Percentiles rank a stretch among this genome's conserved stretches.
These are phyloP conservation scores for Sesia bembeciformis DNA, from an alignment of 2,888 invertebrate species.

Conservation along the genomic window DNA sequence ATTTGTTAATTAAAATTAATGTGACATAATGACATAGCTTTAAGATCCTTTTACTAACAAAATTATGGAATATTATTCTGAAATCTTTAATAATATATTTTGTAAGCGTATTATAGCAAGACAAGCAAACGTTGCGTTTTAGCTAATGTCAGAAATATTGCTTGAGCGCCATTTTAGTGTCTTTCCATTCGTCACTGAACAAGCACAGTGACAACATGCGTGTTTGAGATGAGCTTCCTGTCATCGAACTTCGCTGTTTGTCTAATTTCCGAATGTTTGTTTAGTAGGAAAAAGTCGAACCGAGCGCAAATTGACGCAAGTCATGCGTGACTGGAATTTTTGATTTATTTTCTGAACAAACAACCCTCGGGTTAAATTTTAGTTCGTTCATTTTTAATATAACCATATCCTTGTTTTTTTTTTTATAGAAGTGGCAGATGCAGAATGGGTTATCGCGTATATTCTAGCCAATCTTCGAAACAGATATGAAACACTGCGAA, in stretches of 20 bases:
- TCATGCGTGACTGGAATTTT: slow-evolving; percentile 29
- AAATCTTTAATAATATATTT: no score
- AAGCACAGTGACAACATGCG: slow-evolving; percentile 14
- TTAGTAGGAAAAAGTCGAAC: slow-evolving; percentile 32
- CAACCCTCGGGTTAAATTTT: background rate
- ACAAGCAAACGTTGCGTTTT: no score
- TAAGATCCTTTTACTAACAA: no score
- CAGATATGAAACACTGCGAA: no score
- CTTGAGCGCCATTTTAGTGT: background rate
- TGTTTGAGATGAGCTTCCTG: slow-evolving; percentile 37
- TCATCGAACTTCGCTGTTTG: slow-evolving; percentile 35
- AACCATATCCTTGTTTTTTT: no score
- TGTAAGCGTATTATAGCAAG: no score
- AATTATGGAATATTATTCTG: no score
- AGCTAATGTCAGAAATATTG: background rate
- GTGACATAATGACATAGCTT: no score
- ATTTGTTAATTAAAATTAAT: no score
- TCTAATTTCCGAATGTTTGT: slow-evolving; percentile 50
- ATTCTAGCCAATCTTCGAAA: no score
- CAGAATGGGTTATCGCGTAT: no score
- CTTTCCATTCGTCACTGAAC: background rate
- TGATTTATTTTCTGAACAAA: slow-evolving; percentile 1
- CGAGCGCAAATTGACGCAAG: slow-evolving; percentile 45
- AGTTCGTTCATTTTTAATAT: background rate
- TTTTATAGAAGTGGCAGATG: no score